Evolutionary conservation across 2,888 invertebrate species (phyloP).

Genomic region (Ochropleura leucogaster): DNA sequence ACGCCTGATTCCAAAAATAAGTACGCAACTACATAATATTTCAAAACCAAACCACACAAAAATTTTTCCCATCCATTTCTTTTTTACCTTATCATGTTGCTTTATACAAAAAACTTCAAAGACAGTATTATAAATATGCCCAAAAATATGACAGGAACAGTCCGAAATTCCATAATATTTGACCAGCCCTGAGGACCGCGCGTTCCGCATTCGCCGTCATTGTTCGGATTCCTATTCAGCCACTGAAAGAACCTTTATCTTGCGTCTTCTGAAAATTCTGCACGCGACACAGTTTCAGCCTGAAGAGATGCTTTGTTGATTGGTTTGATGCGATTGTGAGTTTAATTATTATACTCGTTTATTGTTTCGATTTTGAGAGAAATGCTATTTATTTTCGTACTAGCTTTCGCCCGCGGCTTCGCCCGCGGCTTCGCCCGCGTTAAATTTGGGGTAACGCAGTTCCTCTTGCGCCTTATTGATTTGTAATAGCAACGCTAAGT

Average conservation of each 20-base stretch:
- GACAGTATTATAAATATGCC: not conserved
- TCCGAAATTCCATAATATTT: constrained; percentile 26
- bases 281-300: constrained; percentile 65
- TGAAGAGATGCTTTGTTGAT: constrained; percentile 56
- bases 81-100: not conserved
- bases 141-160: constrained; percentile 8
- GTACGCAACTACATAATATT: not conserved
- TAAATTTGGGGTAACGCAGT: too few species aligned
- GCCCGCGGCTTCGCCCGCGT: too few species aligned
- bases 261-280: constrained; percentile 67
- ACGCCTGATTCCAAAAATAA: not conserved
- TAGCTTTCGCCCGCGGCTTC: too few species aligned
- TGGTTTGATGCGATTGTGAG: constrained; percentile 42
- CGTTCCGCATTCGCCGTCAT: constrained; percentile 63
- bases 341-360: constrained; percentile 52
- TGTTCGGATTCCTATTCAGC: constrained; percentile 74
- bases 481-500: too few species aligned
- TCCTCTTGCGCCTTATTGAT: too few species aligned
- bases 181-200: constrained; percentile 56
- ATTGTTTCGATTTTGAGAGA: constrained; percentile 28
- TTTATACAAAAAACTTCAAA: constrained; percentile 4
- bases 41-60: not conserved
- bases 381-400: constrained; percentile 5
- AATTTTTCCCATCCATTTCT: not conserved
- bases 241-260: constrained; percentile 73